Percentiles rank a stretch among this genome's conserved stretches.
Conservation (phyloP, 2,113 vertebrate genomes). For the Rhombomys opimus region DNA sequence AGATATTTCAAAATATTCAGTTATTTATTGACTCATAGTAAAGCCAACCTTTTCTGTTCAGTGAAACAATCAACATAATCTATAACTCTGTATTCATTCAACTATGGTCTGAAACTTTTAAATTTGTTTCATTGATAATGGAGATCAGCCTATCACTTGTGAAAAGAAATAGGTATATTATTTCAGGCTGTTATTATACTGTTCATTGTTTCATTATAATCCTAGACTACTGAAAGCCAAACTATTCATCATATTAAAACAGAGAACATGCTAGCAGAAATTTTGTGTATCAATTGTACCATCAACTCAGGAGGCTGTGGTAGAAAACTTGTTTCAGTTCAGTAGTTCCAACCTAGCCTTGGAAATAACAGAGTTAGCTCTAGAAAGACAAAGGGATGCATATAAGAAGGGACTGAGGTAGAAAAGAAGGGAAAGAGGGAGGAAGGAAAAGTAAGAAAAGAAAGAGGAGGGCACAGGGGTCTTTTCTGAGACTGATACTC, state of each 20-base stretch:
- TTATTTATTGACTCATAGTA: neutral
- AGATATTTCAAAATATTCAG: slow-evolving; percentile 41
- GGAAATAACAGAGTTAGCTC: neutral
- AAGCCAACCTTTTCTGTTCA: neutral
- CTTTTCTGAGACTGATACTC: too few species aligned
- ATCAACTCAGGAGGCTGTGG: neutral
- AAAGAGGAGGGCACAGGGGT: neutral
- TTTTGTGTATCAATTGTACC: neutral
- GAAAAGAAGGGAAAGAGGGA: neutral
- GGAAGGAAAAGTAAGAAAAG: neutral
- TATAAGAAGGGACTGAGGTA: neutral
- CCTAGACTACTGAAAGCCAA: neutral
- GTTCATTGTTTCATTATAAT: neutral
- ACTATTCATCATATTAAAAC: neutral
- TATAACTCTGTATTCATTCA: neutral
- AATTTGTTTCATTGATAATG: slow-evolving; percentile 38
- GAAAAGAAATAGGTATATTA: neutral
- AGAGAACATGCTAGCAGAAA: neutral
- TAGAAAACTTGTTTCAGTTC: neutral
- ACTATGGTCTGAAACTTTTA: neutral
- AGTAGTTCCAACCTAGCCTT: neutral
- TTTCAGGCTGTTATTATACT: neutral
- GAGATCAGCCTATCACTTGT: neutral
- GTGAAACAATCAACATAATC: neutral
- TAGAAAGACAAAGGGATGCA: neutral